These are phyloP conservation scores for Lasioglossum zephyrum DNA, from an alignment of 2,888 invertebrate species.

Conservation along the genomic window DNA sequence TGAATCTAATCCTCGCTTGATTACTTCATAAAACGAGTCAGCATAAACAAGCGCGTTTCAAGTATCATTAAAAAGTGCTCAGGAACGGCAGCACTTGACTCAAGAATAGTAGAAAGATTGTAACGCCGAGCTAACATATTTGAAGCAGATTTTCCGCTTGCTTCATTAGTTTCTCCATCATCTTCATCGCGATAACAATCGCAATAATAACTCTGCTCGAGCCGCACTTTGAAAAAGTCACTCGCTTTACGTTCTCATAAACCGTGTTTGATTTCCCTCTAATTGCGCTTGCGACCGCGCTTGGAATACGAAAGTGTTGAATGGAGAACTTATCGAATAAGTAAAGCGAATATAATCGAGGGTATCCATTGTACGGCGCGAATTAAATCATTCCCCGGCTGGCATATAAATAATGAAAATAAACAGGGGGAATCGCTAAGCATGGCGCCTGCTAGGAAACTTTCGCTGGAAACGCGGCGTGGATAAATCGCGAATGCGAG, in stretches of 20 bases:
- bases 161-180: neutral
- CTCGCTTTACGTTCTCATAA: neutral
- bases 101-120: neutral
- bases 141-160: neutral
- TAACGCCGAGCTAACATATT: neutral
- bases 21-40: neutral
- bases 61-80: neutral
- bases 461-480: conserved; percentile 53
- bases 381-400: neutral
- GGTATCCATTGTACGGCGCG: neutral
- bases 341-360: neutral
- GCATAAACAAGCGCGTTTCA: neutral
- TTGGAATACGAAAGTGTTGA: neutral
- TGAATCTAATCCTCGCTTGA: neutral
- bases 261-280: neutral
- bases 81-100: neutral
- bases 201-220: no score
- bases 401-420: neutral
- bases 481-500: conserved; percentile 44
- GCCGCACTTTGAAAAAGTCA: neutral
- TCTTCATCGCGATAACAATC: neutral
- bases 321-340: neutral
- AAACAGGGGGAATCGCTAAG: neutral
- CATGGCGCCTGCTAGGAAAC: conserved; percentile 32
- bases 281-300: neutral